Evolutionary conservation across 2,797 vertebrate genomes (phyloP), one percentile per base, ranked within the genome.

Genomic region (Oceanodroma leucorhoa): DNA sequence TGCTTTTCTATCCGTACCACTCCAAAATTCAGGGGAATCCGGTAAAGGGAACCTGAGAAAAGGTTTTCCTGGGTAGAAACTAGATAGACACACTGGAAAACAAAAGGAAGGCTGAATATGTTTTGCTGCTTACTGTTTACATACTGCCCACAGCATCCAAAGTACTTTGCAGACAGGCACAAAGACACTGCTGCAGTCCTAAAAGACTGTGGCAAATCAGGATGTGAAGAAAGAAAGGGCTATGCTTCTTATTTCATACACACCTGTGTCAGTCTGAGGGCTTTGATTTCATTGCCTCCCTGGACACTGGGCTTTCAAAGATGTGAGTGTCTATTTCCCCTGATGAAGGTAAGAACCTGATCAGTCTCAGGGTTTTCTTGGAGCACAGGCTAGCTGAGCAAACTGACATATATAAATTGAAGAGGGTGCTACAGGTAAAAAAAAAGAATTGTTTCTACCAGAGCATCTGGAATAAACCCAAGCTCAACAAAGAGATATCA

Each of bases 391-490:
- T 60, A 21, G 41, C 41, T 83, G 69, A 90, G 91, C 55, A 87
- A 73, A 70, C 58, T 45, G 75, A 48, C 66, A 55, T 21, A 32
- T 8, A 26, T 5, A 27, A 73, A 83, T 36, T 46, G 41, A 78
- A 67, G 66, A 82, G 27, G 27, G 46, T 75, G 48, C 48, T 75
- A 46, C 69, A 70, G 43, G 34, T 73, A 11, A 55, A 67, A 81
- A 19, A 26, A 69, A 20, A 23, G 8, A 38, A 75, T 22, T 51
- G 54, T 82, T 89, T 84, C 26, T 29, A 78, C 30, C n/a, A 67
- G 6, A 82, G 73, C 70, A 84, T 32, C 73, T 94, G 92, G 87
- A 91, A 91, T 69, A 94, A 84, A 65, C 89, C 78, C 93, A 89
- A 86, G 50, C 58, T 94, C 71, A 93, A 94, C 81, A 86, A 80